These are phyloP conservation scores for Leucopsar rothschildi DNA, from an alignment of 2,113 vertebrate species.

Conservation along the genomic window DNA sequence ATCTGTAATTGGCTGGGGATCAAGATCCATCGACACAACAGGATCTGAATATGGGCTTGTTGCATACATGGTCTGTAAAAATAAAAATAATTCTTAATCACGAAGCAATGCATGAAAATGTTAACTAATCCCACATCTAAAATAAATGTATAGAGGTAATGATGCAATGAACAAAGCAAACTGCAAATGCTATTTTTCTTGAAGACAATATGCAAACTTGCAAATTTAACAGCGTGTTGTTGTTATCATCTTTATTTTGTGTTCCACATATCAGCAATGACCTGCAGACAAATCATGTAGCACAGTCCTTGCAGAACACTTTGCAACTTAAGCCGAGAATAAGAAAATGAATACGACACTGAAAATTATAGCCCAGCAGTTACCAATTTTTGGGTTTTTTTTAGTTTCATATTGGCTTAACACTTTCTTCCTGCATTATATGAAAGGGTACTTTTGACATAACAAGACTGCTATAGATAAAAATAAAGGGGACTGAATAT, in stretches of 20 bases:
- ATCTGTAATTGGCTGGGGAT: slow-evolving; percentile 96
- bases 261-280: neutral
- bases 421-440: neutral
- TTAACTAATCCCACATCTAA: neutral
- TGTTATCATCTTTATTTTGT: neutral
- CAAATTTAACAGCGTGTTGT: neutral
- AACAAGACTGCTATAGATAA: neutral
- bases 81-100: slow-evolving; percentile 14
- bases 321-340: neutral
- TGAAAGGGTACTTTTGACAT: neutral
- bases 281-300: neutral
- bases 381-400: neutral
- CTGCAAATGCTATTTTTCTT: neutral
- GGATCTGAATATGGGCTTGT: slow-evolving; percentile 97
- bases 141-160: neutral
- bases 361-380: neutral
- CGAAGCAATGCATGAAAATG: neutral
- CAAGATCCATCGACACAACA: slow-evolving; percentile 91
- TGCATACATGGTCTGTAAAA: slow-evolving; percentile 91
- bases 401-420: neutral
- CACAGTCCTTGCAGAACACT: neutral
- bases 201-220: neutral
- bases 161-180: neutral
- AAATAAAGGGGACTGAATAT: neutral
- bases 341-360: neutral